A percentile compares a stretch with the other conserved stretches of the same genome.
Evolutionary conservation across 30 jellyfish, hydroid and myxozoan genomes (phyloP).

Genomic region (Aurelia sp.): DNA sequence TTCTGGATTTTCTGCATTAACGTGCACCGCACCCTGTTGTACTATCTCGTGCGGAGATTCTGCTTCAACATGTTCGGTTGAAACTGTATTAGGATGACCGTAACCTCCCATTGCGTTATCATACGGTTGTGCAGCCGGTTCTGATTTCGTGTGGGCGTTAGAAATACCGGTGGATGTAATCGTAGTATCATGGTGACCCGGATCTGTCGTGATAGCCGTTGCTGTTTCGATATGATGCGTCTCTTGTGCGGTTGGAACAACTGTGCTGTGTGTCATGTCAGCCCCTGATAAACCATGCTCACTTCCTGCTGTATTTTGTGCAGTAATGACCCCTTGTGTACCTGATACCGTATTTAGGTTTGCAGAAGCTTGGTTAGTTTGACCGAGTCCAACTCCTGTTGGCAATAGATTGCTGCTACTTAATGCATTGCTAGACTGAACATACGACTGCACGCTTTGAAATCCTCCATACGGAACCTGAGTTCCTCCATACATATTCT

Average conservation of each 20-base stretch:
- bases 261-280: neutral
- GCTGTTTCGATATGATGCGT: slow-evolving; percentile 8
- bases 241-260: neutral
- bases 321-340: no score
- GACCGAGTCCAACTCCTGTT: no score
- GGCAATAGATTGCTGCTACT: no score
- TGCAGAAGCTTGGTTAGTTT: no score
- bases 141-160: slow-evolving; percentile 8
- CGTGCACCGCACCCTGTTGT: slow-evolving; percentile 7
- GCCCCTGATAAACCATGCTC: no score
- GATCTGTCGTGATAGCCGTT: neutral
- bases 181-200: neutral
- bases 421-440: no score
- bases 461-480: no score
- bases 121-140: neutral
- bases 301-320: no score
- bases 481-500: no score
- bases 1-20: neutral
- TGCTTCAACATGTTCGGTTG: neutral
- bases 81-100: neutral
- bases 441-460: no score
- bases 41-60: neutral
- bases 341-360: no score
- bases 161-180: neutral
- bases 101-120: neutral